Percentiles rank a stretch among this genome's conserved stretches.
These are phyloP conservation scores for Trissolcus brochymenae DNA, from an alignment of 2,888 invertebrate species.

Conservation along the genomic window DNA sequence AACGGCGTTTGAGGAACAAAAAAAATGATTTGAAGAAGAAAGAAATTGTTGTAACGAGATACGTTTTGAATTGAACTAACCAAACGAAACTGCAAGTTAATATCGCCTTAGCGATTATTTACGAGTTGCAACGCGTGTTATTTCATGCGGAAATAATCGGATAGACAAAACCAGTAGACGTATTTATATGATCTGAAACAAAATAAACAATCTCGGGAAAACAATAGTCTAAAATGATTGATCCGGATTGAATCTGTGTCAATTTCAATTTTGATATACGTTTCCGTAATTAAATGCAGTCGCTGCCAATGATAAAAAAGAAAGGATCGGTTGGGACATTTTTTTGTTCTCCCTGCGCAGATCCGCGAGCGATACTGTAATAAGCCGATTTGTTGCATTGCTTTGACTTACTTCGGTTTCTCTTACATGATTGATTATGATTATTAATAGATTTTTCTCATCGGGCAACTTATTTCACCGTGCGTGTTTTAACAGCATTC, in stretches of 20 bases:
- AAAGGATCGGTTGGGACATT: slow-evolving; percentile 14
- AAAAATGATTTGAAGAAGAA: background rate
- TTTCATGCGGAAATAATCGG: slow-evolving; percentile 53
- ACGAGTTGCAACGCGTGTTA: slow-evolving; percentile 48
- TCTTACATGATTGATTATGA: slow-evolving; percentile 50
- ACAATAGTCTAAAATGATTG: background rate
- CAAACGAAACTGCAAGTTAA: too few species aligned
- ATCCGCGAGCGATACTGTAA: slow-evolving; percentile 34
- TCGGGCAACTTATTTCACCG: slow-evolving; percentile 33
- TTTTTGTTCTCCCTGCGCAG: slow-evolving; percentile 1
- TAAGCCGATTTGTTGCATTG: slow-evolving; percentile 42
- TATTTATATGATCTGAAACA: background rate
- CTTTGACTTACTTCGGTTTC: slow-evolving; percentile 40
- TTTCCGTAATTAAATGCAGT: background rate
- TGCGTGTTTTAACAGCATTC: slow-evolving; percentile 29
- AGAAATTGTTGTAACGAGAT: background rate
- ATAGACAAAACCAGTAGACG: slow-evolving; percentile 1
- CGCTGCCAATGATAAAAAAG: slow-evolving; percentile 8
- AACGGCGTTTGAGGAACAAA: too few species aligned
- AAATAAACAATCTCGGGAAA: background rate
- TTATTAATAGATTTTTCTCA: slow-evolving; percentile 46
- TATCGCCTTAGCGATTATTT: slow-evolving; percentile 13
- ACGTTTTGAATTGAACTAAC: background rate
- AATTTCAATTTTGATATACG: too few species aligned
- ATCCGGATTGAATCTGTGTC: background rate